Evolutionary conservation across 2,888 invertebrate species (phyloP).

Genomic region (Ophion ellenae): DNA sequence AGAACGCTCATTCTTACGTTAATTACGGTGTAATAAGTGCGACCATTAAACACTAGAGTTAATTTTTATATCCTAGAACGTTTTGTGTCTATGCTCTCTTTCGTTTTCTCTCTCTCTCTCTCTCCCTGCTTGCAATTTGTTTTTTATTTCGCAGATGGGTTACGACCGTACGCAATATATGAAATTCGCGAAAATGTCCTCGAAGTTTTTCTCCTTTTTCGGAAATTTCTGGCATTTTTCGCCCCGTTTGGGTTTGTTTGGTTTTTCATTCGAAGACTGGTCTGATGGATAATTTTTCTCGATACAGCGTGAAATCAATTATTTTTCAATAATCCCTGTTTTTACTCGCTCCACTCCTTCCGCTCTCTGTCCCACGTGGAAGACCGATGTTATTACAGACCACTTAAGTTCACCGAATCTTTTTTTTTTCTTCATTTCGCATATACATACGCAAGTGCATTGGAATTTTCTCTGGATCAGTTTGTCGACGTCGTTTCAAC

Average conservation of each 20-base stretch:
- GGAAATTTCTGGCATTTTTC: not conserved
- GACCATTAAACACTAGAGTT: slow-evolving; percentile 67
- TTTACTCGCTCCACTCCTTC: not conserved
- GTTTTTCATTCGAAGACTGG: slow-evolving; percentile 24
- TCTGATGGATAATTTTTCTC: not conserved
- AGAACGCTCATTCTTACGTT: slow-evolving; percentile 50
- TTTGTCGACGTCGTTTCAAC: too few relatives aligned
- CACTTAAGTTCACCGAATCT: slow-evolving; percentile 33
- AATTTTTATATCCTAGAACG: slow-evolving; percentile 61
- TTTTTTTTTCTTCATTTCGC: slow-evolving; percentile 29
- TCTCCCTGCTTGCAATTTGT: not conserved
- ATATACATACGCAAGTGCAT: too few relatives aligned
- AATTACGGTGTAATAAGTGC: slow-evolving; percentile 65
- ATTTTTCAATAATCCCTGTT: not conserved
- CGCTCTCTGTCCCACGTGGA: slow-evolving; percentile 38
- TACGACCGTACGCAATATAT: slow-evolving; percentile 24
- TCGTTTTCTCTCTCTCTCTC: not conserved
- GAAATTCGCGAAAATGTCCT: slow-evolving; percentile 25
- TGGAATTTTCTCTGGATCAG: too few relatives aligned
- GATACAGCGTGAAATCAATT: not conserved
- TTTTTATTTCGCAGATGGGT: slow-evolving; percentile 3
- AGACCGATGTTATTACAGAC: slow-evolving; percentile 58
- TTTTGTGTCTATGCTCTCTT: slow-evolving; percentile 61
- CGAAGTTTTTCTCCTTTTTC: not conserved
- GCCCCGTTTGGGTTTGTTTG: not conserved